Base-by-base conservation (phyloP, 2,888 invertebrate genomes). In the Trichacis sp. region DNA sequence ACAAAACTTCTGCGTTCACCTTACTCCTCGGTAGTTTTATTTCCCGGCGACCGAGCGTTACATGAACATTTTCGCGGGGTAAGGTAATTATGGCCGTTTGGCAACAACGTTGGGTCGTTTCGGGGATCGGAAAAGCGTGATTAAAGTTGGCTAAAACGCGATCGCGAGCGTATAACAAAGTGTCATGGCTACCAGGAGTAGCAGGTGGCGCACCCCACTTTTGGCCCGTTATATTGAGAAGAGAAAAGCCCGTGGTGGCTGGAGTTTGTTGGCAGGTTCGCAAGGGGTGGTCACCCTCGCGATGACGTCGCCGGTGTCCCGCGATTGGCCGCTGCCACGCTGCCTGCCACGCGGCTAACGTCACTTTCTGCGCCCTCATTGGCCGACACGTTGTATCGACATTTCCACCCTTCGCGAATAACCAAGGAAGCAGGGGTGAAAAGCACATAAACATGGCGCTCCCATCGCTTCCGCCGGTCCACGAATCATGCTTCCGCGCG, bases 311-410 rank as follows among this genome's bases (percentile, higher is more conserved):
- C 74, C 70, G 71, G 70, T 67, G 74, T 69, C 65, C 71, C 73
- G 72, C 77, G 76, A 82, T 82, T 82, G 82, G 82, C 75, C 77
- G 74, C 74, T 73, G 73, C n/a, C n/a, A n/a, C n/a, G n/a, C n/a
- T n/a, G n/a, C n/a, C n/a, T n/a, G n/a, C 75, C 72, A 71, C 70
- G 72, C 72, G 73, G 63, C 75, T 82, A 81, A 81, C 81, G 81
- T 81, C 81, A 80, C 74, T 70, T 72, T 72, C 65, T 63, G 77
- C 74, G 74, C 74, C 68, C 78, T 78, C 81, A 82, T 82, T 82
- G 82, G 82, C 77, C 76, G 74, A 78, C 78, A 75, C 77, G 78
- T 82, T 82, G 81, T 82, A 82, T 82, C 81, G 82, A 82, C 82
- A 81, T 81, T 82, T 82, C 80, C 80, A 76, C 76, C 68, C 69